phyloP scores from a whole-genome alignment of 1,140 invertebrate species.

The Monomorium pharaonis region DNA sequence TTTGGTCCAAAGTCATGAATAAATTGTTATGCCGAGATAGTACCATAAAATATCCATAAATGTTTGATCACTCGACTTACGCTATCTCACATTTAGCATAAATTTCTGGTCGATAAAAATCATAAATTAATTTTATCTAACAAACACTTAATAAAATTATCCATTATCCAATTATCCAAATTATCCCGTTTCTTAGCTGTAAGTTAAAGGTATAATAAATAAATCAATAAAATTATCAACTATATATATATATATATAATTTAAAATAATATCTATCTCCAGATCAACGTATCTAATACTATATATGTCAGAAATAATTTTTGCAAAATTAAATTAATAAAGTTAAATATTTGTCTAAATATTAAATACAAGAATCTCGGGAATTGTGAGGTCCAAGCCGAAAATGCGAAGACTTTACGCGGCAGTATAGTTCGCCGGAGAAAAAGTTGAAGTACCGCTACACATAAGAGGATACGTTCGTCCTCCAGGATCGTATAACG shows the following conservation, averaged over 20 bases:
- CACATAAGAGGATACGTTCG: constrained; percentile 26
- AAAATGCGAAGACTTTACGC: neutral
- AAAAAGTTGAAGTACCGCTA: constrained; percentile 12
- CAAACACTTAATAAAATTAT: neutral
- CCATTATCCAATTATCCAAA: no score
- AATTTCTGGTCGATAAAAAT: neutral
- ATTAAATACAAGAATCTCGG: neutral
- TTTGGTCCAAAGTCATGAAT: neutral
- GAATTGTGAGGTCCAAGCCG: neutral
- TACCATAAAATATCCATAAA: neutral
- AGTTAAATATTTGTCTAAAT: neutral
- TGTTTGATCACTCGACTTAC: neutral
- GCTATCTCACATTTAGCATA: neutral
- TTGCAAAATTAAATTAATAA: neutral
- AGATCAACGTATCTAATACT: neutral
- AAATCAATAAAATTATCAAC: neutral
- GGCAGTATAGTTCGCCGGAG: neutral
- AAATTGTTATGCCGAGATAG: neutral
- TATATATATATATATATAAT: neutral
- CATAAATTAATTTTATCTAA: neutral
- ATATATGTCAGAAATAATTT: neutral
- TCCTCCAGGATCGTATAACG: constrained; percentile 27
- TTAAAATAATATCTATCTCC: neutral
- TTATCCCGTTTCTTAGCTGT: no score
- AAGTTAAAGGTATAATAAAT: no score